Percentiles rank a stretch among this genome's conserved stretches.
Evolutionary conservation across 1,140 invertebrate species (phyloP).

Genomic region (Camponotus floridanus): DNA sequence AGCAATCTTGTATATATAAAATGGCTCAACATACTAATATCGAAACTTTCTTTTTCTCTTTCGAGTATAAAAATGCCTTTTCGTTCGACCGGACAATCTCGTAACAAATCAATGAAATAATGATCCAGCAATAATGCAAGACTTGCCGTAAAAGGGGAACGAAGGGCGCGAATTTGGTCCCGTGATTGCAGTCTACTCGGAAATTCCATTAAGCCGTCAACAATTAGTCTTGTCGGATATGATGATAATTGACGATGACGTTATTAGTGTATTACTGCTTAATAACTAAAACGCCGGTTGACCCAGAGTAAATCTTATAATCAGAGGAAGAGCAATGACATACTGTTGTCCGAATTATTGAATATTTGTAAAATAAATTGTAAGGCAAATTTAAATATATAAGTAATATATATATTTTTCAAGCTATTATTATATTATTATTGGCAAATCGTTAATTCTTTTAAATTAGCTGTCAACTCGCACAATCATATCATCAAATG

Average conservation of each 20-base stretch:
- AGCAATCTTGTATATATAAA: slow-evolving; percentile 45
- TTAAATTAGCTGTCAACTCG: not conserved
- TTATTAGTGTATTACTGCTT: slow-evolving; percentile 43
- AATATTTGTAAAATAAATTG: not conserved
- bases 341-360: not conserved
- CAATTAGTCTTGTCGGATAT: slow-evolving; percentile 31
- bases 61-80: not conserved
- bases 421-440: not conserved
- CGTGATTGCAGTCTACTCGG: slow-evolving; percentile 46
- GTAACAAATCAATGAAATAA: slow-evolving; percentile 25
- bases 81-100: slow-evolving; percentile 18
- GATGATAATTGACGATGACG: slow-evolving; percentile 70
- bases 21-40: slow-evolving; percentile 22
- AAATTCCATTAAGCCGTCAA: slow-evolving; percentile 71
- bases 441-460: not conserved
- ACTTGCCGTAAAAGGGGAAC: not conserved
- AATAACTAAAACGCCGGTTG: slow-evolving; percentile 63
- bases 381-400: not conserved
- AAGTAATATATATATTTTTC: not conserved
- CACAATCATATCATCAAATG: not conserved
- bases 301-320: not conserved
- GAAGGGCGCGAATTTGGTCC: slow-evolving; percentile 24
- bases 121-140: slow-evolving; percentile 51
- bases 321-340: not conserved
- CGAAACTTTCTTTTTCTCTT: not conserved